Evolutionary conservation across 2,797 vertebrate species (phyloP), one percentile per base, ranked within the genome.

Genomic region (Pangasius macronema): DNA sequence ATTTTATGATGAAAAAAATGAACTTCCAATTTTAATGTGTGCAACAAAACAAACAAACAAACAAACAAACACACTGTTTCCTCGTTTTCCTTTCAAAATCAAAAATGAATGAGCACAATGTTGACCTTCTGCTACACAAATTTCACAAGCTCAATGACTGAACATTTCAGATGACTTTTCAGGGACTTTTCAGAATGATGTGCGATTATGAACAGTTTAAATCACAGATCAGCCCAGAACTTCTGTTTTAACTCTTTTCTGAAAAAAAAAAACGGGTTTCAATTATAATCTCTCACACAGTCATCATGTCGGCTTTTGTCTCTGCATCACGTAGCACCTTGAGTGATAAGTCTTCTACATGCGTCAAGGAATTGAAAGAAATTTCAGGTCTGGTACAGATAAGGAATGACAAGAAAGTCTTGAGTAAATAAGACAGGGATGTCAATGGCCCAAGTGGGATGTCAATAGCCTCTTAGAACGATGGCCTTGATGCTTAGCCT

Each of bases 361-460:
- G 27, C 59, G 9, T 88, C 83, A 80, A 83, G 39, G 70, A 87
- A 80, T 46, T 89, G 82, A 86, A 85, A 87, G 82, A 77, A 89
- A 87, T 61, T 87, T 88, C 81, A 89, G 53, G 61, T 82, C 73
- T 33, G 80, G 53, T 76, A 14, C 14, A 70, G 76, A 91, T 67
- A 79, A 82, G 59, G 61, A 72, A 82, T 80, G 70, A 87, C 81
- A 87, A 57, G 81, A 85, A 86, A 88, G 82, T 87, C 88, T 88
- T 92, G 87, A 92, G 91, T 90, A 89, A 79, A 93, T 90, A 89
- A 87, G 87, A 92, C 91, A 93, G 90, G 61, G 85, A 85, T 93
- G 91, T 96, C 95, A 93, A 93, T 92, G 91, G 87, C 87, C 92
- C 94, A 96, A 96, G 93, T 92, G 92, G 93, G 91, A 93, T 95